Percentiles rank a stretch among this genome's conserved stretches.
Evolutionary conservation across 2,888 invertebrate species (phyloP).

Genomic region (Liopterus haemorrhoidalis): DNA sequence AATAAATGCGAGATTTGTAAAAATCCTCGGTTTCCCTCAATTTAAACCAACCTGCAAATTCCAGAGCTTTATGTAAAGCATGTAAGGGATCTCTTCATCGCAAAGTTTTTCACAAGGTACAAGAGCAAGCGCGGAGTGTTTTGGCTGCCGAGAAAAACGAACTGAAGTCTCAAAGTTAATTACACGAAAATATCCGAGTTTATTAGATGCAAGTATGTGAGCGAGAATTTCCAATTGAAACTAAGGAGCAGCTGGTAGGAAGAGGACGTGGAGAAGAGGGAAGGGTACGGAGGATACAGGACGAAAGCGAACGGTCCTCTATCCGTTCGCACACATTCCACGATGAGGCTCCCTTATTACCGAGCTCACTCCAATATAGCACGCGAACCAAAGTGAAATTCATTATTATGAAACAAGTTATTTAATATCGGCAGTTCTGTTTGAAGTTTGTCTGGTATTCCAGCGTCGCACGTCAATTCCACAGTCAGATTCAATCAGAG

Average conservation of each 20-base stretch:
- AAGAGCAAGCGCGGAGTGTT: too few species aligned
- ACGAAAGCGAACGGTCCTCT: neutral
- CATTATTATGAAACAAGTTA: conserved; percentile 45
- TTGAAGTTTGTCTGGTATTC: conserved; percentile 39
- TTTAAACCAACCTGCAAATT: too few species aligned
- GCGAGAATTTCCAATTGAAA: conserved; percentile 48
- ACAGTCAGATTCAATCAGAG: too few species aligned
- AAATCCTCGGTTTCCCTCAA: too few species aligned
- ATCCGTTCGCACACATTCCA: neutral
- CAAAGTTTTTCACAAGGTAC: too few species aligned
- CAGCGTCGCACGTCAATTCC: conserved; percentile 37
- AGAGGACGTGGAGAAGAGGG: neutral
- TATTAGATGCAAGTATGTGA: conserved; percentile 49
- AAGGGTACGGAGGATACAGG: neutral
- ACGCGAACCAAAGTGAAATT: conserved; percentile 11
- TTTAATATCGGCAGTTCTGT: conserved; percentile 41
- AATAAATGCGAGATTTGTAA: too few species aligned
- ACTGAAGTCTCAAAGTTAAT: conserved; percentile 44
- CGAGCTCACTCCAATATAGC: too few species aligned
- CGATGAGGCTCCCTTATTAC: too few species aligned
- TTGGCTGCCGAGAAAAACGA: too few species aligned
- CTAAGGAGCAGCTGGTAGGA: conserved; percentile 35
- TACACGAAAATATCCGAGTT: conserved; percentile 47
- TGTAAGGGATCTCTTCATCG: too few species aligned
- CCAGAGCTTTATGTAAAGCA: too few species aligned